phyloP scores from a whole-genome alignment of 2,113 vertebrate species.

The Elephantulus edwardii region DNA sequence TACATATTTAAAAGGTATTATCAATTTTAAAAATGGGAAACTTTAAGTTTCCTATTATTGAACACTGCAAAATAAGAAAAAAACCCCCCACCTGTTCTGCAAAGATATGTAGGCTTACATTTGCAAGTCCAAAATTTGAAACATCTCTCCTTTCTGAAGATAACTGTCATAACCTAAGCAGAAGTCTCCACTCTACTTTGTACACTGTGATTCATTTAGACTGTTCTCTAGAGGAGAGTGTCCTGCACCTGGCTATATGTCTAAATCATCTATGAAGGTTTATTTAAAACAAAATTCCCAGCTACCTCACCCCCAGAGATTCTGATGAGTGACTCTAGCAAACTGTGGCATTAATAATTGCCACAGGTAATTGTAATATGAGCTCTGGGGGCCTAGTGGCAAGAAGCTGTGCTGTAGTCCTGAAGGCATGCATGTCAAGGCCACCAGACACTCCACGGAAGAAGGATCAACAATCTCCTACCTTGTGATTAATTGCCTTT shows the following conservation, averaged over 20 bases:
- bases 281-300: slow-evolving; percentile 10
- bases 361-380: neutral
- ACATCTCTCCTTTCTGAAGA: neutral
- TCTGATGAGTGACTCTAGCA: neutral
- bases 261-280: neutral
- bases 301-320: neutral
- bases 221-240: neutral
- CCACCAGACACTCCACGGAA: no score
- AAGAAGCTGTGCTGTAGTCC: no score
- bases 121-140: slow-evolving; percentile 7
- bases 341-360: slow-evolving; percentile 25
- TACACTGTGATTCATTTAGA: neutral
- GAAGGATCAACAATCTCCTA: no score
- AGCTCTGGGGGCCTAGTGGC: no score
- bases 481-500: no score
- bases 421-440: no score
- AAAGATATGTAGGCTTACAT: neutral
- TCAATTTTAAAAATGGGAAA: neutral
- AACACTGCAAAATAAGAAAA: slow-evolving; percentile 5
- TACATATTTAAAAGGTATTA: neutral
- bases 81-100: neutral
- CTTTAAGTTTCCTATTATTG: slow-evolving; percentile 7
- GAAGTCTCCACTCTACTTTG: neutral
- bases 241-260: neutral
- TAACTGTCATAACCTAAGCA: neutral